These are phyloP conservation scores for Macaca nemestrina DNA, from an alignment of 2,113 vertebrate species.

Conservation along the genomic window DNA sequence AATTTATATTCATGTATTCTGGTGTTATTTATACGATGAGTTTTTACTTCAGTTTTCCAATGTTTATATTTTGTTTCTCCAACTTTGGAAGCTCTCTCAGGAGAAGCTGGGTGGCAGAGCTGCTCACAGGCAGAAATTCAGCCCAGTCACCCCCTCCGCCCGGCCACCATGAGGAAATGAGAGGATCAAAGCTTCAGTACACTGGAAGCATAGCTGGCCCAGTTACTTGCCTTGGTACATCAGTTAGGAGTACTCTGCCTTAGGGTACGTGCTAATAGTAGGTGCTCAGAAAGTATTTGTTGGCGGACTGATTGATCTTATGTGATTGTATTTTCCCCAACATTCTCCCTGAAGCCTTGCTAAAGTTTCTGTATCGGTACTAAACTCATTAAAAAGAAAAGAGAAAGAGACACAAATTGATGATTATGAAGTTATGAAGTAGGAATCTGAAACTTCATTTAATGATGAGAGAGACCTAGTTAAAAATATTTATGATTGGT, in stretches of 20 bases:
- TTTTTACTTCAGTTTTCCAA: not conserved
- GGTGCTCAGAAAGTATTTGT: constrained; percentile 46
- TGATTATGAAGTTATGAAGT: not conserved
- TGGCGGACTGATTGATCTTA: not conserved
- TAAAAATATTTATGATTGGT: not conserved
- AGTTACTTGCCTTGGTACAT: not conserved
- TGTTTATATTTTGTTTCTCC: not conserved
- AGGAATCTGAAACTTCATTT: not conserved
- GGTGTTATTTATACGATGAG: not conserved
- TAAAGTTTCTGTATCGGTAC: not conserved
- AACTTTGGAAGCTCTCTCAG: not conserved
- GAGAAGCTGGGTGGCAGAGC: not conserved
- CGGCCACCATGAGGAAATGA: not conserved
- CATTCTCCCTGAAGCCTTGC: not conserved
- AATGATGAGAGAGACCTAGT: not conserved
- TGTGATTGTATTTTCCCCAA: not conserved
- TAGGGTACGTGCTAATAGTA: not conserved
- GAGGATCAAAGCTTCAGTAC: not conserved
- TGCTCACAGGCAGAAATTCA: not conserved
- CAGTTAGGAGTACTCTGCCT: not conserved
- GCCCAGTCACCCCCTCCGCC: not conserved
- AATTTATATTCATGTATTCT: not conserved
- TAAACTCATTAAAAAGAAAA: not conserved
- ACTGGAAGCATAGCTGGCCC: not conserved
- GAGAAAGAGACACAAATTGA: not conserved